Base-by-base conservation (phyloP, 2,888 invertebrate species). In the Mesoligia furuncula region DNA sequence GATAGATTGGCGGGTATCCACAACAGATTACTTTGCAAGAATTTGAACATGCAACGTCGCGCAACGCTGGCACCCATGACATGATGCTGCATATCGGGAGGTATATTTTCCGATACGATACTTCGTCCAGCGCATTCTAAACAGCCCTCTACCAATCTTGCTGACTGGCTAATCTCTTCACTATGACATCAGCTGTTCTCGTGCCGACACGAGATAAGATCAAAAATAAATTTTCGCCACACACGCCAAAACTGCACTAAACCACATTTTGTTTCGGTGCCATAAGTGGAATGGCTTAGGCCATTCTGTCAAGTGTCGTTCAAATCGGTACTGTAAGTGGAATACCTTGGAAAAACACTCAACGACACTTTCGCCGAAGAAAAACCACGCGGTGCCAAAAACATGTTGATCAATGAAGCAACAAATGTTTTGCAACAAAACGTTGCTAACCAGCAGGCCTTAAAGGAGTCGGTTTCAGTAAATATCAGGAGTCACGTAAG, bases 401-500 rank as follows among this genome's bases (percentile, higher is more conserved):
- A 57, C 45, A 71, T 13, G 9, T 59, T 27, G 2, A 27, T 7
- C 1, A 57, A 54, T 45, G 27, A 64, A 54, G 42, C 65, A 59
- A 45, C 27, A 66, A 42, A 66, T 17, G 6, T 9, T 59, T 24
- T n/a, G 57, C 48, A 48, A 66, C n/a, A 42, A 36, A 42, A 57
- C 36, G 31, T 79, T 17, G 27, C 31, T 45, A 17, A 61, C 27
- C 39, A 68, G 2, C 20, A 73, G 54, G 24, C 69, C 39, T 74
- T 45, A 20, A 59, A 83, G 68, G 42, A 71, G 68, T 87, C 72
- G 51, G 72, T 78, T 72, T 27, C 71, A 77, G 61, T 77, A 59
- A 88, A 75, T 73, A 81, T n/a, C 74, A 74, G 70, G 57, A 73
- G 72, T 75, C 84, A 75, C 82, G 82, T 86, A 84, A 89, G 80